These are phyloP conservation scores for Tubulanus polymorphus DNA, from an alignment of 2,888 invertebrate species.

Conservation along the genomic window DNA sequence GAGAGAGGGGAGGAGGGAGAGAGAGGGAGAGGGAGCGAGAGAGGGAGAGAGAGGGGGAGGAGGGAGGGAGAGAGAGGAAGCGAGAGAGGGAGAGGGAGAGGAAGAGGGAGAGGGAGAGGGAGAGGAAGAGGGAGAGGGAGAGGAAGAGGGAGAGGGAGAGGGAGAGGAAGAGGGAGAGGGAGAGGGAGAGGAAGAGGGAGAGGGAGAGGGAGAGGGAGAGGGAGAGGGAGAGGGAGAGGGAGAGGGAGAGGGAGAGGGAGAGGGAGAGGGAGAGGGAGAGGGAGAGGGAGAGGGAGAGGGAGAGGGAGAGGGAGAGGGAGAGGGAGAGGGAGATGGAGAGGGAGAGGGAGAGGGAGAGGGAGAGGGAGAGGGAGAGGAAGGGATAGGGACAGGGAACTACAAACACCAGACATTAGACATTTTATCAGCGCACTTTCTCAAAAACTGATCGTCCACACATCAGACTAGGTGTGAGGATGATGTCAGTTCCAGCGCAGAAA, in stretches of 20 bases:
- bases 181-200: conserved; percentile 1
- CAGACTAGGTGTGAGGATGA: too few species aligned
- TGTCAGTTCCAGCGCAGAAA: too few species aligned
- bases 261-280: conserved; percentile 2
- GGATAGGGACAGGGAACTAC: too few species aligned
- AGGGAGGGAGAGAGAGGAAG: not conserved
- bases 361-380: too few species aligned
- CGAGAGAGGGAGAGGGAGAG: not conserved
- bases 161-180: conserved; percentile 10
- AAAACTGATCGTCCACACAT: too few species aligned
- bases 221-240: conserved; percentile 9
- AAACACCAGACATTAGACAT: too few species aligned
- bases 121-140: not conserved
- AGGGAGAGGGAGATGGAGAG: too few species aligned
- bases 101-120: not conserved
- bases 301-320: too few species aligned
- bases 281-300: not conserved
- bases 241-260: conserved; percentile 14
- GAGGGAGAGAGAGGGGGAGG: too few species aligned
- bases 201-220: conserved; percentile 13
- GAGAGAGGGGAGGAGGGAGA: too few species aligned
- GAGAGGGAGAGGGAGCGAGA: too few species aligned
- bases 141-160: conserved; percentile 11
- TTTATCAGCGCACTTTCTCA: not conserved
- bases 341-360: too few species aligned